Evolutionary conservation across 2,888 invertebrate species (phyloP).

Genomic region (Hanleya hanleyi): DNA sequence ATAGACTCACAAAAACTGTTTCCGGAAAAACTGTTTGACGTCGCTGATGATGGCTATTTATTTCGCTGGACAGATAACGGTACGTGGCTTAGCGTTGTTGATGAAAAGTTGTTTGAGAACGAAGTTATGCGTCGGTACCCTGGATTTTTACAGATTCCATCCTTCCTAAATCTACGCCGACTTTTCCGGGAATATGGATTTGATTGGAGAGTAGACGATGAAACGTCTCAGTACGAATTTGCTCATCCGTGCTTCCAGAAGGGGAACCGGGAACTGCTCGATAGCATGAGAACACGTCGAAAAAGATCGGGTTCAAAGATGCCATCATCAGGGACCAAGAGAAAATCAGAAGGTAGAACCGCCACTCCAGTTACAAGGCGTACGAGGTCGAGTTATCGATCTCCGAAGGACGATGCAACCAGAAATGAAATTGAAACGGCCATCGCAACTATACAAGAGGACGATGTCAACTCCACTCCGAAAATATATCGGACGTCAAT

Average conservation of each 20-base stretch:
- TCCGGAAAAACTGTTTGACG: conserved; percentile 60
- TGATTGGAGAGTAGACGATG: conserved; percentile 50
- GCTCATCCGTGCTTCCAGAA: conserved; percentile 54
- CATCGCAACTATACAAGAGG: too few species aligned
- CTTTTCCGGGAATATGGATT: conserved; percentile 69
- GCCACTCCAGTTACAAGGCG: too few species aligned
- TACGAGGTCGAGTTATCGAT: too few species aligned
- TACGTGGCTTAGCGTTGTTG: conserved; percentile 45
- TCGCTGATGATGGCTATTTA: conserved; percentile 55
- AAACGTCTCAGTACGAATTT: conserved; percentile 50
- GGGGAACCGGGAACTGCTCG: conserved; percentile 45
- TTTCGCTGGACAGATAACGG: conserved; percentile 58
- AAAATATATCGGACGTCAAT: too few species aligned
- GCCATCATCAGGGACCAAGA: too few species aligned
- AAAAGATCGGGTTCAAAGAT: conserved; percentile 38
- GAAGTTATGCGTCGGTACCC: conserved; percentile 63
- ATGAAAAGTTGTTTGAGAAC: conserved; percentile 53
- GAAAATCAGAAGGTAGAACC: too few species aligned
- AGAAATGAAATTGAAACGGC: too few species aligned
- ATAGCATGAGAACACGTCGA: conserved; percentile 37
- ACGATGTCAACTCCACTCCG: too few species aligned
- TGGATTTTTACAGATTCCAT: conserved; percentile 65
- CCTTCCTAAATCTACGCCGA: conserved; percentile 64
- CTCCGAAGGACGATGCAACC: too few species aligned
- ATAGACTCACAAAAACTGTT: conserved; percentile 55